These are phyloP conservation scores for Creontiades dilutus DNA, from an alignment of 2,888 invertebrate genomes.

Conservation along the genomic window DNA sequence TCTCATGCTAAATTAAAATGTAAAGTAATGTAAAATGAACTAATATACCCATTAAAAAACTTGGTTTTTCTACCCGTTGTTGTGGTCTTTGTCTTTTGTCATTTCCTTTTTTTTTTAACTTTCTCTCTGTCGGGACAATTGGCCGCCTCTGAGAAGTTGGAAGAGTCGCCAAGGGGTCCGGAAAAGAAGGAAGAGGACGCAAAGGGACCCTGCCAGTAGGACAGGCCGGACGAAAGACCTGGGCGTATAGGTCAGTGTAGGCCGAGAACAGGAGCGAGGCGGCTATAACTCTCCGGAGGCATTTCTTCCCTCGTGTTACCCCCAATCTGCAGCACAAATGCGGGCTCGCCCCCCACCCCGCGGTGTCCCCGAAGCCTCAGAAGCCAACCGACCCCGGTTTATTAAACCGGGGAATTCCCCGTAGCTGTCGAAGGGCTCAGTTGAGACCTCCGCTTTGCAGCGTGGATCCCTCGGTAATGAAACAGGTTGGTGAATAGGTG, in stretches of 20 bases:
- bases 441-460: not conserved
- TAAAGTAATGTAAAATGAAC: too few species aligned
- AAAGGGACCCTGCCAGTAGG: not conserved
- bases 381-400: not conserved
- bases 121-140: too few species aligned
- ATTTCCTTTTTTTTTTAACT: too few species aligned
- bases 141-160: too few species aligned
- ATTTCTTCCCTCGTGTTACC: not conserved
- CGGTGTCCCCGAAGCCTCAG: not conserved
- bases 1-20: too few species aligned
- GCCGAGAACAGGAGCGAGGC: not conserved
- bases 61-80: too few species aligned
- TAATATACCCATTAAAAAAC: too few species aligned
- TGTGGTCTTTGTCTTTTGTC: too few species aligned
- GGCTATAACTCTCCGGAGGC: slow-evolving; percentile 13
- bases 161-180: not conserved
- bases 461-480: not conserved
- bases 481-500: not conserved
- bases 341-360: not conserved
- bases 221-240: not conserved
- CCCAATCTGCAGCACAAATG: slow-evolving; percentile 8
- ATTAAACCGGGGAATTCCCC: not conserved
- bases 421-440: not conserved
- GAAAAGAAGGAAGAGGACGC: not conserved
- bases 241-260: not conserved